Percentiles rank a stretch among this genome's conserved stretches.
Conservation (phyloP, 35 echinoderm and acorn worm species). For the Stichopus chloronotus region DNA sequence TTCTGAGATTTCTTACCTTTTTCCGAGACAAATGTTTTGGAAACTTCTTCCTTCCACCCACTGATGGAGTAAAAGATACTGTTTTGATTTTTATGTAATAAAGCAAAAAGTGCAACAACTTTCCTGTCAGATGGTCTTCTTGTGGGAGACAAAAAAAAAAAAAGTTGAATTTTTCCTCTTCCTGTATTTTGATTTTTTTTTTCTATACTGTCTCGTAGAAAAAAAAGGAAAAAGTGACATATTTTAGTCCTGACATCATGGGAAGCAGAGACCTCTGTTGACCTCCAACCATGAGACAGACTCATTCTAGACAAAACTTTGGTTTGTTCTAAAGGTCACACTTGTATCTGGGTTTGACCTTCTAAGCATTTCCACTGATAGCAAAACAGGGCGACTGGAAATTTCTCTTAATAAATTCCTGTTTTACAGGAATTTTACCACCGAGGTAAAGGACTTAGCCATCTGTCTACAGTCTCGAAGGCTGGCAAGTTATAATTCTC, state of each 20-base stretch:
- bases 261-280: conserved; percentile 9
- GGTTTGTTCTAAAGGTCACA: conserved; percentile 20
- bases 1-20: too few relatives aligned
- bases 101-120: too few relatives aligned
- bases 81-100: too few relatives aligned
- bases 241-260: conserved; percentile 37
- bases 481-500: too few relatives aligned
- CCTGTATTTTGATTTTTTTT: conserved; percentile 17
- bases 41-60: too few relatives aligned
- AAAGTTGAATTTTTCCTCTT: neutral
- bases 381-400: neutral
- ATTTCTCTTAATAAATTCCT: neutral
- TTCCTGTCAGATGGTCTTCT: too few relatives aligned
- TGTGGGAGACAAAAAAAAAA: too few relatives aligned
- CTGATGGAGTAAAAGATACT: too few relatives aligned
- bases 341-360: conserved; percentile 4
- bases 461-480: neutral
- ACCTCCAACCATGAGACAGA: conserved; percentile 21
- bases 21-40: too few relatives aligned
- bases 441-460: neutral
- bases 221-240: neutral
- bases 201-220: neutral
- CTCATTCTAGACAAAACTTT: conserved; percentile 35
- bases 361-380: conserved; percentile 3
- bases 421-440: neutral